A percentile compares a stretch with the other conserved stretches of the same genome.
Evolutionary conservation across 2,113 vertebrate genomes (phyloP).

Genomic region (Mesocricetus auratus): DNA sequence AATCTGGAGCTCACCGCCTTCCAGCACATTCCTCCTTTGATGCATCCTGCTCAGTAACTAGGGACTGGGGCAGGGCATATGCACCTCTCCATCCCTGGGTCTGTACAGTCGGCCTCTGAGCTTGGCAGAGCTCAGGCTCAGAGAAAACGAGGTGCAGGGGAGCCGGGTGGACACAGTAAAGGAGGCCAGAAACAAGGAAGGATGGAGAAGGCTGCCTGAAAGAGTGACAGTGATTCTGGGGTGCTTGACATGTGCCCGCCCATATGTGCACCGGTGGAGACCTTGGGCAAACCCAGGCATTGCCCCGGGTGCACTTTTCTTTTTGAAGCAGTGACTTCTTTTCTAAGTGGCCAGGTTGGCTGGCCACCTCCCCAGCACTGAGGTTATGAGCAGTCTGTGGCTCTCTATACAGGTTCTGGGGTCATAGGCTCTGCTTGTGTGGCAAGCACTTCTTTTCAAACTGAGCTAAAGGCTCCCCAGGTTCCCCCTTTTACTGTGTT

Average conservation of each 20-base stretch:
- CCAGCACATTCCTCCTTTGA: not conserved
- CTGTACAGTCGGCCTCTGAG: not conserved
- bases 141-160: not conserved
- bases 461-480: not conserved
- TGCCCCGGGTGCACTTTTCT: not conserved
- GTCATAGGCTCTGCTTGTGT: not conserved
- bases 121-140: not conserved
- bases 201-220: conserved; percentile 26
- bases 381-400: not conserved
- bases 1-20: not conserved
- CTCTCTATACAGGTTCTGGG: not conserved
- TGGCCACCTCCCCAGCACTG: not conserved
- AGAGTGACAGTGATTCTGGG: not conserved
- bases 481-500: not conserved
- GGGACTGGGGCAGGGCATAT: not conserved
- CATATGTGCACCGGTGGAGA: not conserved
- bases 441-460: not conserved
- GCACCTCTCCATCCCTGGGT: not conserved
- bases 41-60: not conserved
- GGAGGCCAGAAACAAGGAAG: not conserved
- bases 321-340: not conserved
- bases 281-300: not conserved
- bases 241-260: not conserved
- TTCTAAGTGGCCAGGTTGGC: not conserved
- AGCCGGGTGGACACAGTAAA: not conserved